Evolutionary conservation across 2,797 vertebrate species (phyloP).

Genomic region (Otolemur crassicaudatus): DNA sequence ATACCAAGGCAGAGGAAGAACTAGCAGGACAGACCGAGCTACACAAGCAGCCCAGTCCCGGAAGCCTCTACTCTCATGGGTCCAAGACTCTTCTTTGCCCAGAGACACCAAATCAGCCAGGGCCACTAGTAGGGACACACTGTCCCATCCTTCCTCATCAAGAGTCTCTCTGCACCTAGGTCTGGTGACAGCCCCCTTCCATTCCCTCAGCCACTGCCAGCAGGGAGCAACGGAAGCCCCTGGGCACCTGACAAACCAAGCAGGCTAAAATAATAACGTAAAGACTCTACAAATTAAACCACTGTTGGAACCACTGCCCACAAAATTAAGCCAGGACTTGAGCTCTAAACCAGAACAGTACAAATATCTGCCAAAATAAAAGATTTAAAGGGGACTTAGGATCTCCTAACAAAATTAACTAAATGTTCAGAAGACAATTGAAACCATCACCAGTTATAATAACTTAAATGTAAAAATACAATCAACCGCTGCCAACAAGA

Average conservation of each 20-base stretch:
- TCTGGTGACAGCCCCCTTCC: neutral
- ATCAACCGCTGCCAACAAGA: neutral
- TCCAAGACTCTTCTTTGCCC: neutral
- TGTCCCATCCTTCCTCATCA: neutral
- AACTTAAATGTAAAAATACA: neutral
- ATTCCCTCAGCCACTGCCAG: neutral
- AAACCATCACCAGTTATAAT: neutral
- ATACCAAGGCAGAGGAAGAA: neutral
- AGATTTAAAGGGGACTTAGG: neutral
- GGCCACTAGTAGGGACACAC: no score
- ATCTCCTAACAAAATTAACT: neutral
- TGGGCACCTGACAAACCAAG: neutral
- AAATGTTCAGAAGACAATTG: neutral
- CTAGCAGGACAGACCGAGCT: neutral
- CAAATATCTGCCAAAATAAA: neutral
- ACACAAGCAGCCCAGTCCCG: neutral
- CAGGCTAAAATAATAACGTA: neutral
- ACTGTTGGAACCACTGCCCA: neutral
- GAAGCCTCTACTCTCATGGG: neutral
- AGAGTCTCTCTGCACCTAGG: neutral
- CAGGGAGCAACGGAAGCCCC: neutral
- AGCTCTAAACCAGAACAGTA: neutral
- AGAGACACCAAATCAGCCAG: neutral
- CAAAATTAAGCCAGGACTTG: neutral
- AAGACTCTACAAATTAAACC: neutral